phyloP scores from a whole-genome alignment of 1,140 invertebrate species.

The Bombus ignitus region DNA sequence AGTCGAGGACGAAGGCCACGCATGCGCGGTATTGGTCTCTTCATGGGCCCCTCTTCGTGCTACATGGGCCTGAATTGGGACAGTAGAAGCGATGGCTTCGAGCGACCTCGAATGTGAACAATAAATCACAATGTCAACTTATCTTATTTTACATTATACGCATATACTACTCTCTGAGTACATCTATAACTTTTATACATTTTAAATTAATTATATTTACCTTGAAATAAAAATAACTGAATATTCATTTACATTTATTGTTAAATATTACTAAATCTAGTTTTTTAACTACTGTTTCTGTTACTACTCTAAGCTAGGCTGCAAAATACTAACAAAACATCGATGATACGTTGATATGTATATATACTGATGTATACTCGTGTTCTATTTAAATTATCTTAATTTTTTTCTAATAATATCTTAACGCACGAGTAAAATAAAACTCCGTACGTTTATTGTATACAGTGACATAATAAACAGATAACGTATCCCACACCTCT shows the following conservation, averaged over 20 bases:
- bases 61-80: conserved; percentile 75
- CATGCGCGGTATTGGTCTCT: conserved; percentile 70
- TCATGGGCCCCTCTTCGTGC: conserved; percentile 32
- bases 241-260: background rate
- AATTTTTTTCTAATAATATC: too few relatives aligned
- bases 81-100: conserved; percentile 70
- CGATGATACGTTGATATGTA: too few relatives aligned
- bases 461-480: too few relatives aligned
- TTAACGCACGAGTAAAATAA: too few relatives aligned
- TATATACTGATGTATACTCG: too few relatives aligned
- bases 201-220: background rate
- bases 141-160: background rate
- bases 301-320: too few relatives aligned
- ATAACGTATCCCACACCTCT: too few relatives aligned
- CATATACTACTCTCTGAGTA: background rate
- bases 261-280: too few relatives aligned
- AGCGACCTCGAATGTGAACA: background rate
- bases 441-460: too few relatives aligned
- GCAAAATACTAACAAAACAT: too few relatives aligned
- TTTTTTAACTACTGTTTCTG: too few relatives aligned
- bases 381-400: too few relatives aligned
- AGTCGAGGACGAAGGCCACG: conserved; percentile 62
- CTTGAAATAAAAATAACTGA: background rate
- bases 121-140: background rate
- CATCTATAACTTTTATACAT: background rate